These are phyloP conservation scores for Leucophora obtusa DNA, from an alignment of 2,888 invertebrate genomes.

Conservation along the genomic window DNA sequence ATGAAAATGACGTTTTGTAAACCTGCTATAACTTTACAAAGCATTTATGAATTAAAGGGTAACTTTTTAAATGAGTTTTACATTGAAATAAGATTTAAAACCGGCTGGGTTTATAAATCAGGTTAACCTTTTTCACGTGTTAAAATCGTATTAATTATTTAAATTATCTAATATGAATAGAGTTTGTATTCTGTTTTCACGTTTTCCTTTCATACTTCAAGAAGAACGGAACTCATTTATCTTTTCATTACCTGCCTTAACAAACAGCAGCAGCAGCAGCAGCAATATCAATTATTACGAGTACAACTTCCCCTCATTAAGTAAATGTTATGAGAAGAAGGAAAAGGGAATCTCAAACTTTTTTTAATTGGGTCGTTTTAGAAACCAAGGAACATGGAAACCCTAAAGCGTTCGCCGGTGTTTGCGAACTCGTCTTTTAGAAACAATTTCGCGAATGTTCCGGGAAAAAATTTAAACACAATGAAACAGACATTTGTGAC, in stretches of 20 bases:
- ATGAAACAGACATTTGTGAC: too few species aligned
- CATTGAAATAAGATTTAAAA: not conserved
- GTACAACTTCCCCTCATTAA: not conserved
- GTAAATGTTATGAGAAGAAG: not conserved
- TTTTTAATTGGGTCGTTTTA: too few species aligned
- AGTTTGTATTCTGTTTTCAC: not conserved
- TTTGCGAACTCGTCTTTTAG: too few species aligned
- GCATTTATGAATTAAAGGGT: too few species aligned
- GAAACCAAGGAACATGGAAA: too few species aligned
- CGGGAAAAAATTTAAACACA: too few species aligned
- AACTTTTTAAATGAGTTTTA: not conserved
- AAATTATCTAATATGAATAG: not conserved
- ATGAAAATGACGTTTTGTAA: too few species aligned
- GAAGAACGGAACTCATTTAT: constrained; percentile 59
- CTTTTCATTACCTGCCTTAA: constrained; percentile 49
- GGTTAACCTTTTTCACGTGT: not conserved
- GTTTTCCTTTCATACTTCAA: not conserved
- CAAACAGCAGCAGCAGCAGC: constrained; percentile 3
- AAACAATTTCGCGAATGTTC: too few species aligned
- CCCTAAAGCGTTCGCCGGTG: too few species aligned
- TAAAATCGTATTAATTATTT: not conserved
- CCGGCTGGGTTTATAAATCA: not conserved
- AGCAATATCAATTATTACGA: not conserved
- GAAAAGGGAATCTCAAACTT: not conserved
- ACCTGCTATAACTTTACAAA: too few species aligned